Base-by-base conservation (phyloP, 2,113 vertebrate species). In the Leucopsar rothschildi region DNA sequence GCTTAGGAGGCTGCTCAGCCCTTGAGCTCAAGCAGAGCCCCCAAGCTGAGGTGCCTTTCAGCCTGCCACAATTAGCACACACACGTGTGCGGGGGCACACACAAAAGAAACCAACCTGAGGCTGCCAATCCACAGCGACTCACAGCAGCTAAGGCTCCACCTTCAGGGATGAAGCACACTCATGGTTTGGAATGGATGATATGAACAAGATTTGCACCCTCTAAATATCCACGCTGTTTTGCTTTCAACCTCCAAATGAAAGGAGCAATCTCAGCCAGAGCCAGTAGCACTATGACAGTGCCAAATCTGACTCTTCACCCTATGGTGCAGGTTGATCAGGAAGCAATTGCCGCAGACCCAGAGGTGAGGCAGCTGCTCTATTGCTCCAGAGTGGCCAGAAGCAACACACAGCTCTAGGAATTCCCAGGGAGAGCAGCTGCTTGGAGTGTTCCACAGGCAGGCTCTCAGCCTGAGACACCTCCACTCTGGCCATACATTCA, bases 141-240 rank as follows among this genome's bases (percentile, higher is more conserved):
- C 69, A 55, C 1, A 3, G 6, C 53, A 45, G 57, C 53, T 6
- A 14, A 57, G 40, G 47, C 57, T 79, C 27, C 44, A 44, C 53
- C 68, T 55, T 39, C 85, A 42, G 45, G 40, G 39, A 57, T 9
- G 23, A 49, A 68, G 80, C n/a, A 77, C 22, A 45, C 17, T 61
- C 14, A 5, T 25, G 66, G 28, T n/a, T 49, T 72, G 23, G 86
- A 91, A 85, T 0, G 56, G 31, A 59, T 28, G 17, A 28, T 5
- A 28, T 2, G 35, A 86, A 68, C 55, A 65, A 81, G 55, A 50
- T 37, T 71, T 33, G 18, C 25, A 82, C 53, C 22, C 27, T 85
- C 27, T 23, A 47, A 53, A 22, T 64, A 65, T 5, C 50, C 13
- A 9, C 0, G 2, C 0, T 2, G 1, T 12, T 31, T 15, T 61